Base-by-base conservation (phyloP, 2,113 vertebrate species). In the Nansenia antarctica region DNA sequence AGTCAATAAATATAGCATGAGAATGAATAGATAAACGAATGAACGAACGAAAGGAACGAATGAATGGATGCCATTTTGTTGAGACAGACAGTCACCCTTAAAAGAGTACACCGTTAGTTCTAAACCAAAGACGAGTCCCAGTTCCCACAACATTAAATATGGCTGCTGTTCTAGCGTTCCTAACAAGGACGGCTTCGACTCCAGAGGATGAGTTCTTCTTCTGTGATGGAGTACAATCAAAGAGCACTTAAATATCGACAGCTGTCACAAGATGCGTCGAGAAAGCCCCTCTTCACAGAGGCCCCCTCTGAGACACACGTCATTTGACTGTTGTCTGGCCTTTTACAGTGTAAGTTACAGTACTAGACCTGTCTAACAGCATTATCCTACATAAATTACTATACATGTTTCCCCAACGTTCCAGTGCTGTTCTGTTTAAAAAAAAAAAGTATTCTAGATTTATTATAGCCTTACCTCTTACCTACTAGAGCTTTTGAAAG, bases 241-340 rank as follows among this genome's bases (percentile, higher is more conserved):
- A 77, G 67, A 85, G 82, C 77, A 79, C 82, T 90, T 70, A 79
- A 58, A 37, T 35, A 73, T 58, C 70, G 55, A n/a, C 65, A 64
- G 37, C 9, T 30, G 0, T 2, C n/a, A 26, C 27, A 60, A 78
- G 26, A 72, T n/a, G 59, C n/a, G n/a, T n/a, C n/a, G 52, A 53
- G 65, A 61, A 70, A n/a, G n/a, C n/a, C n/a, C n/a, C n/a, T n/a
- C 22, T 57, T 30, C 54, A 57, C 2, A 18, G 18, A 26, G 24
- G 27, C 24, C 3, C 12, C 14, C 14, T 31, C 27, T 3, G 3
- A 29, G 14, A 14, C 37, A 11, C 37, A 7, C 9, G 9, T 11
- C 12, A 45, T 18, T 45, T 18, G 8, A 45, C 39, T 45, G 39
- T 45, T 45, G 4, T 15, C 18, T 3, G 12, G 39, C 39, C 18